phyloP scores from a whole-genome alignment of 2,797 vertebrate species.

The Allochrocebus solatus region DNA sequence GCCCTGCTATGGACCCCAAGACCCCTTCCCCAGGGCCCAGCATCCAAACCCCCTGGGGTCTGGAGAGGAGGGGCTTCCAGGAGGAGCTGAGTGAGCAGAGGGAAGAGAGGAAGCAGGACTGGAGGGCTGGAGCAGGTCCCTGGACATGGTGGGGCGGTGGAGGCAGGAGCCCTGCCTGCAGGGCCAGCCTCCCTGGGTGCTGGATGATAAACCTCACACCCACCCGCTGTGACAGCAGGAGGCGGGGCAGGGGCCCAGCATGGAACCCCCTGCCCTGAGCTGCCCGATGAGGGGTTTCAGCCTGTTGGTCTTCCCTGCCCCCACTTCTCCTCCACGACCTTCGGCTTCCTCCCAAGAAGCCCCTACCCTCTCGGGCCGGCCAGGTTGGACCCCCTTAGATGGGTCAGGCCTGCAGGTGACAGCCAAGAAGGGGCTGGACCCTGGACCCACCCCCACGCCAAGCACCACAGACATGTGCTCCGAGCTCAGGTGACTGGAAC shows the following conservation, averaged over 20 bases:
- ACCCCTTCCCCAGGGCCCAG: background rate
- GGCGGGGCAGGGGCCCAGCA: rapidly evolving
- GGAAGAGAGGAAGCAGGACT: background rate
- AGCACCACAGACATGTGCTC: background rate
- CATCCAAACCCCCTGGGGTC: background rate
- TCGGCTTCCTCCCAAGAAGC: background rate
- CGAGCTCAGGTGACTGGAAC: background rate
- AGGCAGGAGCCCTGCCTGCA: too few species aligned
- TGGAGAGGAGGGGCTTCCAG: background rate
- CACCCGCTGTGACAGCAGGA: too few species aligned
- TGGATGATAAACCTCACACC: background rate
- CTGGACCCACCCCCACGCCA: background rate
- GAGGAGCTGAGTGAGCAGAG: background rate
- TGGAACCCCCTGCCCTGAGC: too few species aligned
- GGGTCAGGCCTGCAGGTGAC: background rate
- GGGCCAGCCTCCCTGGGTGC: too few species aligned
- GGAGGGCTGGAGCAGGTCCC: background rate
- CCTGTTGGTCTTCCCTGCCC: background rate
- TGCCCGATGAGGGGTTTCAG: too few species aligned
- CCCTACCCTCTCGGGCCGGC: background rate
- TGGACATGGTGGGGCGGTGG: too few species aligned
- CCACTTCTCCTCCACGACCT: background rate
- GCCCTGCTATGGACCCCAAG: background rate
- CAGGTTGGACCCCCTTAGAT: background rate
- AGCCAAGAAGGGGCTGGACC: background rate